Conservation (phyloP, 2,797 vertebrate genomes). For the Poecilia picta region DNA sequence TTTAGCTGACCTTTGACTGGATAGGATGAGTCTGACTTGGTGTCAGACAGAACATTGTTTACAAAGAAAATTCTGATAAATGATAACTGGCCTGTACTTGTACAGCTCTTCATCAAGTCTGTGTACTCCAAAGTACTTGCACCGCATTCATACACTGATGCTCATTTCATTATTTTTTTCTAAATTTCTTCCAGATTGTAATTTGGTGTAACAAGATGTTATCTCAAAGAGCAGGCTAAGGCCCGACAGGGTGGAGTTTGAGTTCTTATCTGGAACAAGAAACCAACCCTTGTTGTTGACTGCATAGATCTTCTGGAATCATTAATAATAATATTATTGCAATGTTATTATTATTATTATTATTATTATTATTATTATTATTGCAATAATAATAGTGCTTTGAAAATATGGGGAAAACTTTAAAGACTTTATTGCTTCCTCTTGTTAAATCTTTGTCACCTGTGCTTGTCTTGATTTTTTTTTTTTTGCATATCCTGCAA, state of each 20-base stretch:
- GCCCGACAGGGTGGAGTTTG: no score
- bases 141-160: neutral
- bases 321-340: no score
- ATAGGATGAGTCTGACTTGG: neutral
- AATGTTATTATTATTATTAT: no score
- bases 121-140: neutral
- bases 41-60: neutral
- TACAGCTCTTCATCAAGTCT: neutral
- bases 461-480: neutral
- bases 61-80: neutral
- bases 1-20: neutral
- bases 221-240: no score
- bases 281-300: no score
- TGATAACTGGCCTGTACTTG: neutral
- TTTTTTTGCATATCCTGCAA: neutral
- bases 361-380: no score
- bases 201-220: no score
- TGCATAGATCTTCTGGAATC: no score
- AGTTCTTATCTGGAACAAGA: no score
- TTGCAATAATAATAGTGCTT: neutral
- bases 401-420: neutral
- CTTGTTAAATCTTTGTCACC: neutral
- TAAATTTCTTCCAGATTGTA: no score
- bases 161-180: no score
- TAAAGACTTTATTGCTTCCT: neutral